phyloP scores from a whole-genome alignment of 2,888 invertebrate genomes.

The Notodonta ziczac region DNA sequence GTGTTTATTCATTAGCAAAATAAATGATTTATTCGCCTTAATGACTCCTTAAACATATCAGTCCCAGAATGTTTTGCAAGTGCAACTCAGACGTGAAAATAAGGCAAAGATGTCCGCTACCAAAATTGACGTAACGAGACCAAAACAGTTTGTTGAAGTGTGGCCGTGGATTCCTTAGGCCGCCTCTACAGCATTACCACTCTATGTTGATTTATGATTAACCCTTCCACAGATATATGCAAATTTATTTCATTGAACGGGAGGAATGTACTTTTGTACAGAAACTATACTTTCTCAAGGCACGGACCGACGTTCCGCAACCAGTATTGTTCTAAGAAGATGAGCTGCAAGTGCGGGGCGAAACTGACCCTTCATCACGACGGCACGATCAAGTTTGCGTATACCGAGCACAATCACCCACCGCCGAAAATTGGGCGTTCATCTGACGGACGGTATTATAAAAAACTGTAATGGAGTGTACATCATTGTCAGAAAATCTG shows the following conservation, averaged over 20 bases:
- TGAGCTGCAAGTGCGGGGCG: constrained; percentile 21
- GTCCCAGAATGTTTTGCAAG: too few species aligned
- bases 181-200: not conserved
- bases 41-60: too few species aligned
- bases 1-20: too few species aligned
- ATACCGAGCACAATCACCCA: constrained; percentile 46
- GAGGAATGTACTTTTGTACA: constrained; percentile 19
- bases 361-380: constrained; percentile 24
- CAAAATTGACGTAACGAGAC: too few species aligned
- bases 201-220: not conserved
- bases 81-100: too few species aligned
- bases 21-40: too few species aligned
- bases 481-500: too few species aligned
- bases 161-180: too few species aligned
- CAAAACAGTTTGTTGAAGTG: too few species aligned
- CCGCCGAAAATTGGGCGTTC: constrained; percentile 16
- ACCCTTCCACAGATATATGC: not conserved
- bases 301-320: constrained; percentile 14
- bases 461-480: constrained; percentile 1
- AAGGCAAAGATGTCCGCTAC: too few species aligned
- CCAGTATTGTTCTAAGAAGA: constrained; percentile 29
- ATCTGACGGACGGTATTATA: constrained; percentile 13
- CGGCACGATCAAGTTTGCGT: constrained; percentile 20
- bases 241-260: constrained; percentile 12
- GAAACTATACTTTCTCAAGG: constrained; percentile 27